Conservation (phyloP, 2,797 vertebrate species). For the Labeo calbasu region DNA sequence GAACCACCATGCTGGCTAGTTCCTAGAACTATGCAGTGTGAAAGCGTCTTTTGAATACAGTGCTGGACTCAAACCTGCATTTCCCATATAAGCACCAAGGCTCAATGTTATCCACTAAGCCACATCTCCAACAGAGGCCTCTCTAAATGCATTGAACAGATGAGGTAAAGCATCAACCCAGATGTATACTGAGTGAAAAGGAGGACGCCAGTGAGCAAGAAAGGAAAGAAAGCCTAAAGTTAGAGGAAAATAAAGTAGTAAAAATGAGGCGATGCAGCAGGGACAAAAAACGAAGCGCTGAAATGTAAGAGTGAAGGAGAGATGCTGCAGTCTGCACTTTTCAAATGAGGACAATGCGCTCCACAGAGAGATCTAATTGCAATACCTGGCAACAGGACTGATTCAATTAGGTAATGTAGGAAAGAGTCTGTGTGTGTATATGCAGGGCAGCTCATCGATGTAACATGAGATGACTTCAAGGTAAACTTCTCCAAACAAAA, state of each 20-base stretch:
- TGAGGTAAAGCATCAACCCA: constrained; percentile 61
- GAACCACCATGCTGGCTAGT: too few species aligned
- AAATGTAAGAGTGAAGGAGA: constrained; percentile 16
- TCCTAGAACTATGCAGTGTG: too few species aligned
- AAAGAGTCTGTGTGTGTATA: constrained; percentile 9
- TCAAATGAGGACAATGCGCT: constrained; percentile 50
- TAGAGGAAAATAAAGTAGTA: not conserved
- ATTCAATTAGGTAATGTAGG: constrained; percentile 43
- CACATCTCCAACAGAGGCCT: not conserved
- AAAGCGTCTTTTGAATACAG: not conserved
- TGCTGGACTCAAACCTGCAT: not conserved
- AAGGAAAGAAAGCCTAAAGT: not conserved
- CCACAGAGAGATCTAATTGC: constrained; percentile 50
- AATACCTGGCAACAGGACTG: constrained; percentile 20
- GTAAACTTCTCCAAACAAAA: constrained; percentile 21
- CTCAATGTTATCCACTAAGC: not conserved
- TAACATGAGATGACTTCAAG: constrained; percentile 8
- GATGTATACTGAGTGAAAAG: constrained; percentile 8
- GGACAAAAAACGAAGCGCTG: not conserved
- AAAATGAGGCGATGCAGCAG: not conserved
- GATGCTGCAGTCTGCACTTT: constrained; percentile 57
- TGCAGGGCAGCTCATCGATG: not conserved
- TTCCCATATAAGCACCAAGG: not conserved
- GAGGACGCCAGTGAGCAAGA: constrained; percentile 9
- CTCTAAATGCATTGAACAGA: constrained; percentile 53